Conservation (phyloP, 2,113 vertebrate genomes). For the Oreotragus oreotragus region DNA sequence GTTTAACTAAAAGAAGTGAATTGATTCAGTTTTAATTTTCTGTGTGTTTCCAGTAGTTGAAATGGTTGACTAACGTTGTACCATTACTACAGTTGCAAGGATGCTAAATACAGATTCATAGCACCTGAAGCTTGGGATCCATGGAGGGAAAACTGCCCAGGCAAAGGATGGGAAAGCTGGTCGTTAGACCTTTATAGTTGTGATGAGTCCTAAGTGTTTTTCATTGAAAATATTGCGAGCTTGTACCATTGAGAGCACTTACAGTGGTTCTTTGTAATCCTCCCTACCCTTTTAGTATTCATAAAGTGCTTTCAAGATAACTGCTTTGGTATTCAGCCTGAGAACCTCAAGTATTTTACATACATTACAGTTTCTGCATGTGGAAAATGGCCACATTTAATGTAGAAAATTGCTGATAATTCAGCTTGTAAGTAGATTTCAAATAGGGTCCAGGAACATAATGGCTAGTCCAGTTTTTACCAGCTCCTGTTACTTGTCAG, state of each 20-base stretch:
- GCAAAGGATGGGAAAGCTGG: neutral
- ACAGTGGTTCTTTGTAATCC: neutral
- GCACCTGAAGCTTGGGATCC: neutral
- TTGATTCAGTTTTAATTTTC: neutral
- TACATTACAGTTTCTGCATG: neutral
- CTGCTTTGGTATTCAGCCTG: neutral
- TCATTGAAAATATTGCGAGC: neutral
- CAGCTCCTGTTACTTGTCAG: neutral
- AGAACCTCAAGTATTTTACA: constrained; percentile 14
- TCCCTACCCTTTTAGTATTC: constrained; percentile 10
- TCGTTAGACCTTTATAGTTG: neutral
- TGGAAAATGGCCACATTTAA: neutral
- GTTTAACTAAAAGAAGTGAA: neutral
- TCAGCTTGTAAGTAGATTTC: neutral
- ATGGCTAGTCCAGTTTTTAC: neutral
- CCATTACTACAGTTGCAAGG: neutral
- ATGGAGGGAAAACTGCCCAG: neutral
- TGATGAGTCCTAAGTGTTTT: neutral
- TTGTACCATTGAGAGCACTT: neutral
- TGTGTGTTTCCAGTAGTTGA: neutral
- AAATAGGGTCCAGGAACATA: neutral
- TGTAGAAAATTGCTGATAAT: neutral
- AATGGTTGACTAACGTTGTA: neutral
- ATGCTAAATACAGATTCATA: neutral
- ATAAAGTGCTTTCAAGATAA: constrained; percentile 26